Conservation (phyloP, 1,140 invertebrate genomes). For the Zaprionus nigranus region DNA sequence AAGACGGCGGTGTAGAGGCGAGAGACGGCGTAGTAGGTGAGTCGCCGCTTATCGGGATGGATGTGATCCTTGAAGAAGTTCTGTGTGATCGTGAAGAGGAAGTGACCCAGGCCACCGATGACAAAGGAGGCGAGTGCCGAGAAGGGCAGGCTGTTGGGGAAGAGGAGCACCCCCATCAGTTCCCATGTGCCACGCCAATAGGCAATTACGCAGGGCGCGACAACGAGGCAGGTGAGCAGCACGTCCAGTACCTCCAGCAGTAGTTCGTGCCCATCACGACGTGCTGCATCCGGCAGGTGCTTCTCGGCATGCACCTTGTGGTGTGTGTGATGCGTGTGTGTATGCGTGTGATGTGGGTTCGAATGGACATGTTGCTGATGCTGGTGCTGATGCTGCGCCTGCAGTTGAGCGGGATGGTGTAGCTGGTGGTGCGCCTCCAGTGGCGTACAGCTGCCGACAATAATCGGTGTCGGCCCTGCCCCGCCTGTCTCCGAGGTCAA, state of each 20-base stretch:
- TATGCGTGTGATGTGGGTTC: conserved; percentile 36
- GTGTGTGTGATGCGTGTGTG: conserved; percentile 21
- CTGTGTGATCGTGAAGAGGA: conserved; percentile 89
- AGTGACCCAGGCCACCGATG: conserved; percentile 89
- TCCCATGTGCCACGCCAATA: conserved; percentile 95
- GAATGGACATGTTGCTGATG: conserved; percentile 39
- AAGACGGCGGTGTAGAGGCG: conserved; percentile 90
- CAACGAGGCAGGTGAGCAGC: conserved; percentile 89
- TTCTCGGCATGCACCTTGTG: conserved; percentile 40
- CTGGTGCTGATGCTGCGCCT: conserved; percentile 50
- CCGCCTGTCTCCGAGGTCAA: conserved; percentile 56
- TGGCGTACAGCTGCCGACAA: conserved; percentile 51
- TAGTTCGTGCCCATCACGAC: conserved; percentile 84
- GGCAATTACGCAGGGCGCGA: conserved; percentile 91
- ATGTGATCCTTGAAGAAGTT: conserved; percentile 87
- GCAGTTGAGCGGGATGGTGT: conserved; percentile 21
- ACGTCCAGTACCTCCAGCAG: conserved; percentile 89
- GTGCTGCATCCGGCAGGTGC: conserved; percentile 80
- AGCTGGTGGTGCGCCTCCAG: conserved; percentile 38
- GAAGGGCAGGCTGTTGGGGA: conserved; percentile 86
- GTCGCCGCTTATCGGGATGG: conserved; percentile 88
- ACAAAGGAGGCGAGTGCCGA: conserved; percentile 88
- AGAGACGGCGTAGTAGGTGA: conserved; percentile 90
- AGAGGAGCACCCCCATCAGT: conserved; percentile 90
- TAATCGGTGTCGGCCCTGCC: conserved; percentile 39